Percentiles rank a stretch among this genome's conserved stretches.
Evolutionary conservation across 2,113 vertebrate species (phyloP).

Genomic region (Pipra filicauda): DNA sequence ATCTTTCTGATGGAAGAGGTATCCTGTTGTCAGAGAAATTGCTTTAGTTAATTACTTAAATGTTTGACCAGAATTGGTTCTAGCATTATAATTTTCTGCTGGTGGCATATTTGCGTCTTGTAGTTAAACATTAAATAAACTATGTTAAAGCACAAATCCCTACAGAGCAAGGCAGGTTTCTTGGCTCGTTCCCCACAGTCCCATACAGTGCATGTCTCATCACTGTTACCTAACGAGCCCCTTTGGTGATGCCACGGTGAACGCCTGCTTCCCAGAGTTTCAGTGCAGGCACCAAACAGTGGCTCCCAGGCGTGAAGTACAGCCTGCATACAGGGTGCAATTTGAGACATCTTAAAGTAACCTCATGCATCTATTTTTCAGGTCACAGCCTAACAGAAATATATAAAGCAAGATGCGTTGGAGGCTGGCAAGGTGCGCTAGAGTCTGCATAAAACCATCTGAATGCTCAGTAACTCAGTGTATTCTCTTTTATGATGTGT

Average conservation of each 20-base stretch:
- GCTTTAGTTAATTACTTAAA: not conserved
- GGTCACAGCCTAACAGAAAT: not conserved
- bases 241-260: rapidly evolving
- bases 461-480: not conserved
- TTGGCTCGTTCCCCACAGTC: not conserved
- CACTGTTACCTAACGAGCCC: rapidly evolving
- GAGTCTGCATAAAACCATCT: not conserved
- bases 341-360: not conserved
- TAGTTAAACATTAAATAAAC: not conserved
- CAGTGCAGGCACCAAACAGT: not conserved
- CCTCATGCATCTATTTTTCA: not conserved
- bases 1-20: not conserved
- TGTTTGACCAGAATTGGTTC: not conserved
- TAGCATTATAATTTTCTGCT: not conserved
- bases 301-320: not conserved
- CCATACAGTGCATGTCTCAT: no score
- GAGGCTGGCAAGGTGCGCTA: not conserved
- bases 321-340: not conserved
- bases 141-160: not conserved
- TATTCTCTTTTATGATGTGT: not conserved
- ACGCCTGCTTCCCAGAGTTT: not conserved
- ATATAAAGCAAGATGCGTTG: not conserved
- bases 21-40: not conserved
- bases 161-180: not conserved
- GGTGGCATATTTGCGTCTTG: not conserved